Evolutionary conservation across 2,113 vertebrate genomes (phyloP).

Genomic region (Taurulus bubalis): DNA sequence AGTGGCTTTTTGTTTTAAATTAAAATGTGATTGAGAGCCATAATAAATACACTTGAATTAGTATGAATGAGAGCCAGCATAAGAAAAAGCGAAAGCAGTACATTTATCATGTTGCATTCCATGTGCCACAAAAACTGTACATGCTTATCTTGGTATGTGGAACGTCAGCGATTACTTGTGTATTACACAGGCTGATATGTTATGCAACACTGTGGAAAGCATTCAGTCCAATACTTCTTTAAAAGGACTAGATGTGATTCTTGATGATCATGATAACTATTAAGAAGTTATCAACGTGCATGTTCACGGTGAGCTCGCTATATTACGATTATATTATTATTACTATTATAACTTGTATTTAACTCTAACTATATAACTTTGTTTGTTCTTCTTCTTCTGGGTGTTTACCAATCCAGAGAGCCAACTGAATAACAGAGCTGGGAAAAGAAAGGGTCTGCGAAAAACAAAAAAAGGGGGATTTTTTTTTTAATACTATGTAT

Average conservation of each 20-base stretch:
- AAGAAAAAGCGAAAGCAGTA: neutral
- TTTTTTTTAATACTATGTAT: neutral
- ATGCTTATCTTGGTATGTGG: neutral
- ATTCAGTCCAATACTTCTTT: neutral
- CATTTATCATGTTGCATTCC: neutral
- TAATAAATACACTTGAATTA: neutral
- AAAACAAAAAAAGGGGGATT: neutral
- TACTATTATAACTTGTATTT: neutral
- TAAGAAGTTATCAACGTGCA: neutral
- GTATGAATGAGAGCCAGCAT: neutral
- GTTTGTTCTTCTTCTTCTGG: neutral
- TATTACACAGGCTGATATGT: neutral
- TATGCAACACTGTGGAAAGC: neutral
- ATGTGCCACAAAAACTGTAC: neutral
- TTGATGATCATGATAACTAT: neutral
- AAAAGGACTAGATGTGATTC: neutral
- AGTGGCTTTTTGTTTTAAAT: neutral
- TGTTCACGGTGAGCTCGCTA: neutral
- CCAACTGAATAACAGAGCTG: neutral
- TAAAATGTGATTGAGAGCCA: neutral
- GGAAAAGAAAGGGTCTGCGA: neutral
- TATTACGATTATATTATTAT: too few species aligned
- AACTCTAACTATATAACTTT: too few species aligned
- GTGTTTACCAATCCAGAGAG: neutral
- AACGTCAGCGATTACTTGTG: neutral